Conservation (phyloP, 2,888 invertebrate genomes). For the Drosophila mayaguana region DNA sequence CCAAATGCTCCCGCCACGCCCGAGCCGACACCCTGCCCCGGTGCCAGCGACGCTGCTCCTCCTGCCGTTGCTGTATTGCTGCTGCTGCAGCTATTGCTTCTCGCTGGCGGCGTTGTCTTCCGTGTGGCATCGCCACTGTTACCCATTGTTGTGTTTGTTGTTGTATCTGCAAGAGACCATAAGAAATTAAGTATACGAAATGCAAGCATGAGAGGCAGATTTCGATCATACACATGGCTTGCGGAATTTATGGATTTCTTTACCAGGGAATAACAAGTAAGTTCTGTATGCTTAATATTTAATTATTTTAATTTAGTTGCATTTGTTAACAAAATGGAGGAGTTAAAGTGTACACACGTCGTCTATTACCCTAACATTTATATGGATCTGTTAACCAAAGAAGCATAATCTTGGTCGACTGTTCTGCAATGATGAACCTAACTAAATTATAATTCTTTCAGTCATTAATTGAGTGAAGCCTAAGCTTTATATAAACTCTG, state of each 20-base stretch:
- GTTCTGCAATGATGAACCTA: too few relatives aligned
- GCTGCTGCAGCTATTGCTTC: slow-evolving; percentile 41
- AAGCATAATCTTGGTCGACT: too few relatives aligned
- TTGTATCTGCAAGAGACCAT: slow-evolving; percentile 11
- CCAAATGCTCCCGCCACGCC: slow-evolving; percentile 4
- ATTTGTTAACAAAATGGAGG: neutral
- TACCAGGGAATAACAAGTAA: neutral
- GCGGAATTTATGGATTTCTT: too few relatives aligned
- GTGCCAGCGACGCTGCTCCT: slow-evolving; percentile 21
- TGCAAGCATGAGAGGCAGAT: neutral
- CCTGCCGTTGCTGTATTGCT: slow-evolving; percentile 19
- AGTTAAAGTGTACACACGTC: too few relatives aligned
- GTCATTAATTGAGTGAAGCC: too few relatives aligned
- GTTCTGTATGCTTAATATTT: neutral
- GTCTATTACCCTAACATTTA: too few relatives aligned
- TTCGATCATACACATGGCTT: neutral
- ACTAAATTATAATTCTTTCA: too few relatives aligned
- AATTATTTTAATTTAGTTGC: neutral
- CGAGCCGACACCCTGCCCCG: slow-evolving; percentile 29
- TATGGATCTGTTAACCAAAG: too few relatives aligned
- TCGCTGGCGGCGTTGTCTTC: slow-evolving; percentile 53
- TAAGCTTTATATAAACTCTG: too few relatives aligned
- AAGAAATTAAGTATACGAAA: neutral
- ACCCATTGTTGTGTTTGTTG: slow-evolving; percentile 15
- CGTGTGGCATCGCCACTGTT: slow-evolving; percentile 44